Conservation (phyloP, 2,888 invertebrate genomes). For the Branchipolynoe longqiensis region DNA sequence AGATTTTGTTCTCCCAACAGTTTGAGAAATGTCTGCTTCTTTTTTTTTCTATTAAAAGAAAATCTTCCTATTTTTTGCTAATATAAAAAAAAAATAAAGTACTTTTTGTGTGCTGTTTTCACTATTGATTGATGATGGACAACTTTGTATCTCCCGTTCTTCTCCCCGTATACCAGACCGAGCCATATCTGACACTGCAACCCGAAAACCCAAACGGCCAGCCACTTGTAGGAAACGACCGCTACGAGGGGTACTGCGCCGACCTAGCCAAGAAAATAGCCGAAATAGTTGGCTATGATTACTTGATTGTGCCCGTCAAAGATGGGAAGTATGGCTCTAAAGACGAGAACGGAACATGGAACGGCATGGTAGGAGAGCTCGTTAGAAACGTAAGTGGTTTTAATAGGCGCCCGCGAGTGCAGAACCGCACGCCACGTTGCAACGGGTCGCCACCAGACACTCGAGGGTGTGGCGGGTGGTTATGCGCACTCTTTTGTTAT, state of each 20-base stretch:
- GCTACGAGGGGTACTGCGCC: slow-evolving; percentile 83
- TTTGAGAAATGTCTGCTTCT: too few species aligned
- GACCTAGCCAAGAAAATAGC: slow-evolving; percentile 82
- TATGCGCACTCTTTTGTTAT: too few species aligned
- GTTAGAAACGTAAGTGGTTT: slow-evolving; percentile 63
- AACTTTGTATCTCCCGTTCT: slow-evolving; percentile 16
- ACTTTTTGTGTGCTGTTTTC: too few species aligned
- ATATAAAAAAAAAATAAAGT: too few species aligned
- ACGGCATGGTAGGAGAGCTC: slow-evolving; percentile 70
- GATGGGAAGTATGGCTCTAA: slow-evolving; percentile 68
- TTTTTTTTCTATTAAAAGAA: too few species aligned
- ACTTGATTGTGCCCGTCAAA: slow-evolving; percentile 69
- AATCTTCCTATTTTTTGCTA: too few species aligned
- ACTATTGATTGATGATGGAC: slow-evolving; percentile 9
- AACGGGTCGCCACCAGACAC: too few species aligned
- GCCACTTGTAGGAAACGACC: slow-evolving; percentile 84
- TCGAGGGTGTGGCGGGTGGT: too few species aligned
- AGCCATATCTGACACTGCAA: slow-evolving; percentile 55
- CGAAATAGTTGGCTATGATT: slow-evolving; percentile 80
- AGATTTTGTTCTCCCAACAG: too few species aligned
- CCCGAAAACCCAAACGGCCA: neutral
- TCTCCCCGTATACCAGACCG: too few species aligned
- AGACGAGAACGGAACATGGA: slow-evolving; percentile 71
- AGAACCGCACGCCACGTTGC: too few species aligned
- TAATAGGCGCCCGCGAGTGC: too few species aligned